Conservation (phyloP, 2,113 vertebrate species). For the Pelecanoides urinatrix region DNA sequence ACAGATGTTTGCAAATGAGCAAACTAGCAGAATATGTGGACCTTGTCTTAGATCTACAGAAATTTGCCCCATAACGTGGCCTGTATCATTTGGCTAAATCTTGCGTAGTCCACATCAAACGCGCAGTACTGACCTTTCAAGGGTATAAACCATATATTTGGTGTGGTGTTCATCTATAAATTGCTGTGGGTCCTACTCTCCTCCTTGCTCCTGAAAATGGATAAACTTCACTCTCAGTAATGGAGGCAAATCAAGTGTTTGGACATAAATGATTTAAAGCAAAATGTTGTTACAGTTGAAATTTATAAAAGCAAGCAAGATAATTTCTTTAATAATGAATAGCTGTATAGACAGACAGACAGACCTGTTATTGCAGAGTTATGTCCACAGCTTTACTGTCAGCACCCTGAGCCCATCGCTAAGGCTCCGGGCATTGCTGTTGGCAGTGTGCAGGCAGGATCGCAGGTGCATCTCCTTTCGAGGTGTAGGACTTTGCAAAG, state of each 20-base stretch:
- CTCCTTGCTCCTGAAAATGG: not conserved
- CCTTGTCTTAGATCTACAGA: not conserved
- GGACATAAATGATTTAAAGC: not conserved
- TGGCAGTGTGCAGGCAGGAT: not conserved
- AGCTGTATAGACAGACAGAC: not conserved
- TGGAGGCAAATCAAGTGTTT: not conserved
- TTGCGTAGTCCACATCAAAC: not conserved
- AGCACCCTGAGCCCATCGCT: not conserved
- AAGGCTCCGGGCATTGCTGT: not conserved
- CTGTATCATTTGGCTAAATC: not conserved
- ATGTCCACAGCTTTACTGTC: not conserved
- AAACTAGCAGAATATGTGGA: not conserved
- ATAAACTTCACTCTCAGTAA: not conserved
- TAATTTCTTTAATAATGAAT: not conserved
- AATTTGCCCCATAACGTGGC: not conserved
- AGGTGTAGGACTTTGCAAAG: not conserved
- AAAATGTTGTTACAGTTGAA: not conserved
- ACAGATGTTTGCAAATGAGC: constrained; percentile 48
- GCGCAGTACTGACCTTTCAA: not conserved
- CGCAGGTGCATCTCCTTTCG: not conserved
- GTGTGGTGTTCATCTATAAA: not conserved
- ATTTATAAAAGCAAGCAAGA: not conserved
- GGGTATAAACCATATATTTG: not conserved
- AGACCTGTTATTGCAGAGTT: not conserved
- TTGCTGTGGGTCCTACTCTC: not conserved